A percentile compares a stretch with the other conserved stretches of the same genome.
Evolutionary conservation across 2,113 vertebrate genomes (phyloP).

Genomic region (Trichechus manatus): DNA sequence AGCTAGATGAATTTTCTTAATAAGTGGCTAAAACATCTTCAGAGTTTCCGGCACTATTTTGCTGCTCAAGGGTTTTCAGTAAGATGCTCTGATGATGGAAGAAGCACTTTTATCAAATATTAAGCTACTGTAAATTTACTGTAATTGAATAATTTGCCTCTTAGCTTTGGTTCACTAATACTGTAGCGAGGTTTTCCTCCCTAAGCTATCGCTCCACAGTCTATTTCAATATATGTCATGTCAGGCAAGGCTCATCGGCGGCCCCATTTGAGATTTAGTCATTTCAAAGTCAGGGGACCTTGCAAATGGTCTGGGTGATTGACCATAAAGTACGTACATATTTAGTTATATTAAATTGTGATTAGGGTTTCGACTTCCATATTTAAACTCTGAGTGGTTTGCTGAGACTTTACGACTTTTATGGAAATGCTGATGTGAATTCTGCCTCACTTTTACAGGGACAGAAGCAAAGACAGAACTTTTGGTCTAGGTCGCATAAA

Average conservation of each 20-base stretch:
- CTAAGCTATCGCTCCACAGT: slow-evolving; percentile 86
- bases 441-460: slow-evolving; percentile 62
- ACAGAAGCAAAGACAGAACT: slow-evolving; percentile 56
- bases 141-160: slow-evolving; percentile 92
- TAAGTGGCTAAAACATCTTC: slow-evolving; percentile 87
- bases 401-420: slow-evolving; percentile 84
- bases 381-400: slow-evolving; percentile 87
- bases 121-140: slow-evolving; percentile 92
- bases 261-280: slow-evolving; percentile 84
- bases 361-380: slow-evolving; percentile 85
- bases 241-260: slow-evolving; percentile 87
- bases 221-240: slow-evolving; percentile 90
- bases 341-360: slow-evolving; percentile 90
- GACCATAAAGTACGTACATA: slow-evolving; percentile 89
- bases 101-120: slow-evolving; percentile 91
- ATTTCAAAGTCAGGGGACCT: slow-evolving; percentile 88
- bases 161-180: slow-evolving; percentile 91
- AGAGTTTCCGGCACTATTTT: slow-evolving; percentile 86
- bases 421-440: slow-evolving; percentile 79
- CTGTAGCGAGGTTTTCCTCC: slow-evolving; percentile 88
- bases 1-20: slow-evolving; percentile 88
- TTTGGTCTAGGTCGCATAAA: slow-evolving; percentile 59
- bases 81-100: slow-evolving; percentile 88
- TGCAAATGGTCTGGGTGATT: slow-evolving; percentile 89
- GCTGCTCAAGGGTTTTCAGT: slow-evolving; percentile 87